Evolutionary conservation across 1,140 invertebrate species (phyloP).

Genomic region (Hirudo medicinalis): DNA sequence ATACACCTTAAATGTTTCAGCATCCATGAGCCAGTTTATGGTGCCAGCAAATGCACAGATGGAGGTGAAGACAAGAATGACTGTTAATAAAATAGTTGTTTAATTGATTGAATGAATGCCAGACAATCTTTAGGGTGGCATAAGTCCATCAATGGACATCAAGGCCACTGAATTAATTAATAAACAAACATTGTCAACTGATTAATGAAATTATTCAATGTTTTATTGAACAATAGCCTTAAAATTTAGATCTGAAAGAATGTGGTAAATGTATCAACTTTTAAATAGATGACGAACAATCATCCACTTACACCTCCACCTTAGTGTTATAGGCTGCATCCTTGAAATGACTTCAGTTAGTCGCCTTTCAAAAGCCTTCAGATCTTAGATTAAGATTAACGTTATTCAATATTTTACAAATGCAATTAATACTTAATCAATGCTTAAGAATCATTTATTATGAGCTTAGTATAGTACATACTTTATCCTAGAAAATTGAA

Average conservation of each 20-base stretch:
- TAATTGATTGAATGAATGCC: no score
- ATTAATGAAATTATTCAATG: background rate
- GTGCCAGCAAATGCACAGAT: conserved; percentile 78
- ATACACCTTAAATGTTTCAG: conserved; percentile 58
- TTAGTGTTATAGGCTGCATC: conserved; percentile 71
- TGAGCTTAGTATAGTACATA: no score
- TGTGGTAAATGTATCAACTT: background rate
- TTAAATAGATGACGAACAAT: no score
- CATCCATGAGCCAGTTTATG: conserved; percentile 85
- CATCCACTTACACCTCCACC: conserved; percentile 67
- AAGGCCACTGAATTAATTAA: no score
- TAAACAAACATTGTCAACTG: no score
- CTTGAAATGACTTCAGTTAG: conserved; percentile 90
- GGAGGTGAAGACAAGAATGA: conserved; percentile 67
- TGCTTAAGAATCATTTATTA: no score
- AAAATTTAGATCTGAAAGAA: background rate
- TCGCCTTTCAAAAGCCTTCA: conserved; percentile 88
- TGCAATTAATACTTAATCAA: background rate
- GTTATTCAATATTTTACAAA: background rate
- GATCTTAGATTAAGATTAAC: conserved; percentile 54
- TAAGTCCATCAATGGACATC: no score
- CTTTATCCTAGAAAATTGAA: no score
- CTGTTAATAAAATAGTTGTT: conserved; percentile 47
- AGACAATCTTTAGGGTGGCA: no score
- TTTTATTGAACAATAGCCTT: background rate